Evolutionary conservation across 2,888 invertebrate species (phyloP).

Genomic region (Napeogenes sylphis): DNA sequence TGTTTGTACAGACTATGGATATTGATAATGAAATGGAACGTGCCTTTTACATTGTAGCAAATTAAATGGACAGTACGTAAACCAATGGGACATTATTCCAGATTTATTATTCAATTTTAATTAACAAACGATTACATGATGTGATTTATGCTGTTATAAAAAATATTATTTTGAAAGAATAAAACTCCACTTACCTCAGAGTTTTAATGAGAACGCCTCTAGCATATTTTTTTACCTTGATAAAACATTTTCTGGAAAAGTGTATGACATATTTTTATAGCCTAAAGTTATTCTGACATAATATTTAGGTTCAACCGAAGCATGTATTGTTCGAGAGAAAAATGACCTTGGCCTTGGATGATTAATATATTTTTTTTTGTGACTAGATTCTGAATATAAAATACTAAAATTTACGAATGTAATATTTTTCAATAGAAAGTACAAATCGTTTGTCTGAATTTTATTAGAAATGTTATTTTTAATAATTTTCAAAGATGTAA

Average conservation of each 20-base stretch:
- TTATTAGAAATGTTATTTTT: not conserved
- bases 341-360: conserved; percentile 36
- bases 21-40: conserved; percentile 24
- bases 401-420: not conserved
- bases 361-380: conserved; percentile 37
- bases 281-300: conserved; percentile 18
- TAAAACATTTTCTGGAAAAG: not conserved
- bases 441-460: not conserved
- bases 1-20: conserved; percentile 22
- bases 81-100: not conserved
- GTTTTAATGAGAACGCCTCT: conserved; percentile 1
- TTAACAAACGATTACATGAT: not conserved
- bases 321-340: conserved; percentile 35
- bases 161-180: not conserved
- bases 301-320: conserved; percentile 27
- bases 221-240: conserved; percentile 2
- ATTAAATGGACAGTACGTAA: not conserved
- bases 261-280: conserved; percentile 11
- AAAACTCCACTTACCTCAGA: conserved; percentile 2
- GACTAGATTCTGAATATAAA: conserved; percentile 2
- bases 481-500: not conserved
- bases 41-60: conserved; percentile 8
- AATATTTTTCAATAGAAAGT: not conserved
- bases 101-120: not conserved
- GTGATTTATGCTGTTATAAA: too few species aligned